Conservation (phyloP, 2,113 vertebrate species). For the Nyctereutes procyonoides region DNA sequence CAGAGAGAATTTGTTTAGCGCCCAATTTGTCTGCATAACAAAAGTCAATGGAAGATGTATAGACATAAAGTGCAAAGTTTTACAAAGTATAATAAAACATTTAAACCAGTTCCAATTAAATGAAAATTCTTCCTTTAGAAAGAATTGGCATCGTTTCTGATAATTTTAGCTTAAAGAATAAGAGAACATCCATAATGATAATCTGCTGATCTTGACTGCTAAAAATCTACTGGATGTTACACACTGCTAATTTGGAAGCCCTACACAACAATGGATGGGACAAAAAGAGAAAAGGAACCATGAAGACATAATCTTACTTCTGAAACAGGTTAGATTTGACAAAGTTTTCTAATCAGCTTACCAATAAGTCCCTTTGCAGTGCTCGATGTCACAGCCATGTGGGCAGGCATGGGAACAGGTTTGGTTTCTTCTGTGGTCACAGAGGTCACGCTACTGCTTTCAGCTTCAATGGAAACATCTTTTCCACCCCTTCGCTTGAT, state of each 20-base stretch:
- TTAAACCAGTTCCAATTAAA: background rate
- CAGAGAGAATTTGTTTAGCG: background rate
- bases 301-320: background rate
- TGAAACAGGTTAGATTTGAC: background rate
- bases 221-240: background rate
- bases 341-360: conserved; percentile 84
- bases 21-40: background rate
- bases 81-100: background rate
- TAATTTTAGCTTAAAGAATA: background rate
- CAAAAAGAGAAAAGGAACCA: background rate
- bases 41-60: background rate
- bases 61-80: background rate
- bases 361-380: conserved; percentile 91
- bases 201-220: background rate
- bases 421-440: conserved; percentile 94
- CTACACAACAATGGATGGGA: background rate
- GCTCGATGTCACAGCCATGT: conserved; percentile 89
- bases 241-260: background rate
- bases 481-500: conserved; percentile 98
- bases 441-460: conserved; percentile 93
- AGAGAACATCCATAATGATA: background rate
- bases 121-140: background rate
- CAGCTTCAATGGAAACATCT: conserved; percentile 93
- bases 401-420: conserved; percentile 89
- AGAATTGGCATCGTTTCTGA: background rate